Evolutionary conservation across 2,888 invertebrate species (phyloP), one percentile per base, ranked within the genome.

Genomic region (Drosophila stalkeri): DNA sequence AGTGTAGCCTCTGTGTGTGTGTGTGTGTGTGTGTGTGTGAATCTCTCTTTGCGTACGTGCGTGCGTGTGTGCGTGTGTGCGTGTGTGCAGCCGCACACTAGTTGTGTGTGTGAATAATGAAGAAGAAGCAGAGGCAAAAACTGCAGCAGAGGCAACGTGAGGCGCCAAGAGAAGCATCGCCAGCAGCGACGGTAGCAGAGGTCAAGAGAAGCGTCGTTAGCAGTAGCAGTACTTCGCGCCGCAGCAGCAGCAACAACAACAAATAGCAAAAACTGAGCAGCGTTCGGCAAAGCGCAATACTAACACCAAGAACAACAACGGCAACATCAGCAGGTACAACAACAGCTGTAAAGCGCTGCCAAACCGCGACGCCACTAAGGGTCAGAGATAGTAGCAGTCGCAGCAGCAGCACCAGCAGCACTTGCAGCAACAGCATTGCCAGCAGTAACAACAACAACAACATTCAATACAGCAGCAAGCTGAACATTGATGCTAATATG

Each of bases 251-350:
- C 68, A 80, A 80, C 72, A 89, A 83, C 81, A 81, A 74, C 64
- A 89, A 85, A 85, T 85, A 85, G 90, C 85, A 89, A 85, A 85
- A 85, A 89, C 86, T 85, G 77, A 80, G 73, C 73, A 88, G 85
- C 90, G 85, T 89, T 89, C 90, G 88, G 90, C 88, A 89, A 64
- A 87, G 77, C 85, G 85, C 85, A 85, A 51, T 59, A 66, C 75
- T 68, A 54, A 67, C 76, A 76, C 60, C 71, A 69, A 27, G 69
- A 61, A 31, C 65, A 39, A 14, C 33, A 33, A 33, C 64, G 23
- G 18, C 57, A 52, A 11, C 59, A 37, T 31, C 46, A 44, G 27
- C 59, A 46, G 23, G 43, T 35, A 20, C 65, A 54, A 11, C 52
- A 33, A 37, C 71, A 37, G n/a, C 39, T 20, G 9, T 37, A 23